These are phyloP conservation scores for Exaiptasia diaphana DNA, from an alignment of 64 coral and sea anemone species.

Conservation along the genomic window DNA sequence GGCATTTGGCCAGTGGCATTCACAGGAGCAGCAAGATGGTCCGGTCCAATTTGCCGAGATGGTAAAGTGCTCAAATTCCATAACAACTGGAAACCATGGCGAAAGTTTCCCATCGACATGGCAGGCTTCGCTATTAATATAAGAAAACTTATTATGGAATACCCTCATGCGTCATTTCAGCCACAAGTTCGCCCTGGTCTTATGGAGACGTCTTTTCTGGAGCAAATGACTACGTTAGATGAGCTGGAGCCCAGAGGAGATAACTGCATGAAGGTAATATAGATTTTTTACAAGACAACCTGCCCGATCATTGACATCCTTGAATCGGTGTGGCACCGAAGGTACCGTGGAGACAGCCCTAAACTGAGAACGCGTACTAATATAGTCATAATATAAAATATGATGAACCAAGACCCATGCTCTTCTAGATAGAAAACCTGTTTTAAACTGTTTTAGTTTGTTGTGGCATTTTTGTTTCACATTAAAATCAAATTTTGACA, in stretches of 20 bases:
- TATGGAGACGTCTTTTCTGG: slow-evolving; percentile 70
- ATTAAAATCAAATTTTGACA: too few relatives aligned
- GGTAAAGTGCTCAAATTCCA: slow-evolving; percentile 80
- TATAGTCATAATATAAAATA: too few relatives aligned
- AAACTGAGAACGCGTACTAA: too few relatives aligned
- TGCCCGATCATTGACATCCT: not conserved
- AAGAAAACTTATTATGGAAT: slow-evolving; percentile 35
- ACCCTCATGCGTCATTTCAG: slow-evolving; percentile 48
- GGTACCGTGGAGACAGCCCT: too few relatives aligned
- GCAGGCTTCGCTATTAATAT: slow-evolving; percentile 89
- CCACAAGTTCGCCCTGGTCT: slow-evolving; percentile 66
- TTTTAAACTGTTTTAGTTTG: too few relatives aligned
- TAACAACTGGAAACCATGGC: slow-evolving; percentile 79
- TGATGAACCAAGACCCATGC: too few relatives aligned
- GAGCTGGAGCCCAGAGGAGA: slow-evolving; percentile 66
- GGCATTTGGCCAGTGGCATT: slow-evolving; percentile 96
- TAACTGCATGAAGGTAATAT: slow-evolving; percentile 88
- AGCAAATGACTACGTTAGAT: slow-evolving; percentile 55
- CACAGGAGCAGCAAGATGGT: slow-evolving; percentile 80
- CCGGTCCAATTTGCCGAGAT: slow-evolving; percentile 78
- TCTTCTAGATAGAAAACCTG: too few relatives aligned
- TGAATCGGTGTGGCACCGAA: not conserved
- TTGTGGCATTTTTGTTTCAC: too few relatives aligned
- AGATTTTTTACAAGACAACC: not conserved
- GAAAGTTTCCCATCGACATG: slow-evolving; percentile 93